Base-by-base conservation (phyloP, 2,113 vertebrate genomes). In the Astatoreochromis straeleni region DNA sequence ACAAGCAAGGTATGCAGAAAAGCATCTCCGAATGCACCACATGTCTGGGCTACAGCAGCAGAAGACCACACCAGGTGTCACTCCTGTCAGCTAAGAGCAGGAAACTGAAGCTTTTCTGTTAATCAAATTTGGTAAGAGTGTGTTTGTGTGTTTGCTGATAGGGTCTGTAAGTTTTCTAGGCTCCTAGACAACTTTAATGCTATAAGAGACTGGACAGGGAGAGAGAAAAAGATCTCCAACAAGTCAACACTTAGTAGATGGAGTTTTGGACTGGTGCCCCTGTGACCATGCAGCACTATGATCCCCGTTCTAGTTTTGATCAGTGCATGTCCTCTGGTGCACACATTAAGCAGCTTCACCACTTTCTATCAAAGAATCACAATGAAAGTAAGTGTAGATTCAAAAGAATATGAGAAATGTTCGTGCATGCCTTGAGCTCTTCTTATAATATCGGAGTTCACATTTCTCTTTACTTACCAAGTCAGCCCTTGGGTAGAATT, bases 161-260 rank as follows among this genome's bases (percentile, higher is more conserved):
- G 9, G 40, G 40, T 73, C 13, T 73, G 35, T 73, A 73, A 0
- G 0, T 45, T 2, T 45, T 73, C 21, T 45, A 10, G 2, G 13
- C 38, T 45, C 38, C 13, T 70, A 17, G 8, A 2, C 38, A 24
- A 21, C 38, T 73, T 45, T 26, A 73, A 45, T 73, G 65, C 65
- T 45, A 73, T 73, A 24, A 45, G 8, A 3, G 21, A 40, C 63
- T 21, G 35, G n/a, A 40, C 12, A 40, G 63, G 35, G n/a, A 70
- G 35, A 42, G n/a, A 70, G 12, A 73, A 17, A 26, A 45, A 45
- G 5, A 73, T 26, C 5, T 73, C 21, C 8, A 73, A 45, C 13
- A 73, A 45, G 21, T 73, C 68, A 73, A 45, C 38, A 73, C 4
- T 73, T 70, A 24, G 65, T 42, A 70, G 65, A 24, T 24, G n/a